Evolutionary conservation across 2,797 vertebrate genomes (phyloP), one percentile per base, ranked within the genome.

Genomic region (Pelobates cultripes): DNA sequence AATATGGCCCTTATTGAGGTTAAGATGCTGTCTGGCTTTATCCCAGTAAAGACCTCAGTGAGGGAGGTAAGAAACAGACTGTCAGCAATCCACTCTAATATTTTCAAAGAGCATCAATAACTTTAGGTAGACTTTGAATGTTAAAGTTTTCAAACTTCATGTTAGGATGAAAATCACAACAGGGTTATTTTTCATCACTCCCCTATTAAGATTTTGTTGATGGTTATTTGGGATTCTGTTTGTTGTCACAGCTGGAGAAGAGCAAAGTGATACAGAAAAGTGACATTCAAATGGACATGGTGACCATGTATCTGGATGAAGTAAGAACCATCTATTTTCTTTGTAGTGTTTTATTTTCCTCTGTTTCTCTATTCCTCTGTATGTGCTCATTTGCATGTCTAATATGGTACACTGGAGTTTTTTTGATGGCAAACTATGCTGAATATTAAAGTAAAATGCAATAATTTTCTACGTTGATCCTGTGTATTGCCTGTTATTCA

Each of bases 1-100:
- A 91, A 91, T 79, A 91, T 91, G 89, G 67, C 85, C 41, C 82
- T 92, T 63, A 86, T 91, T 61, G 89, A 92, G n/a, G 87, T 91
- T 82, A 91, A 89, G 87, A 91, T 92, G 88, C 82, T 90, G 45
- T 91, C 90, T 45, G 91, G 89, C n/a, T 90, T 87, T 74, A 78
- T 84, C 68, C 86, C 90, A 78, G 81, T 87, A 1, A 89, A 86
- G 28, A 74, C 75, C 57, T 67, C 78, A 57, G 15, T 80, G 28
- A 80, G 63, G 3, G 28, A 80, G 51, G 78, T 80, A 73, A 68
- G 61, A 43, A 3, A 8, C 44, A 14, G 9, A 3, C 15, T 51
- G 5, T 5, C 28, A 28, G 28, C 28, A 51, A 5, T 51, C 10
- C 47, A 51, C 5, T 5, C 10, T 10, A 51, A 51, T 51, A 6